These are phyloP conservation scores for Andrena bicolor DNA, from an alignment of 2,888 invertebrate species.

Conservation along the genomic window DNA sequence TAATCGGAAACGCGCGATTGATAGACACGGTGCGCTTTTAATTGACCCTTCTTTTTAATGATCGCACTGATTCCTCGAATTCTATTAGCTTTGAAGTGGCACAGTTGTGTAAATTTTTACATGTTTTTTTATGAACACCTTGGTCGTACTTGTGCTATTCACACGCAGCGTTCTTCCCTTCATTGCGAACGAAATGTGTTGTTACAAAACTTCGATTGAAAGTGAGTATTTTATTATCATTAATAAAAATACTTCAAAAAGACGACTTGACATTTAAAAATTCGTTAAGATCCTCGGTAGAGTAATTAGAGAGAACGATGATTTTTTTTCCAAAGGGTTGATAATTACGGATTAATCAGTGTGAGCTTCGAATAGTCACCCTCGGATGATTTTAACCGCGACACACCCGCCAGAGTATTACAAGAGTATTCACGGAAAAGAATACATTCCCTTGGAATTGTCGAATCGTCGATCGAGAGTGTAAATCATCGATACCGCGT, in stretches of 20 bases:
- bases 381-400: neutral
- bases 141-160: neutral
- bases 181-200: neutral
- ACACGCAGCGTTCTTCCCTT: neutral
- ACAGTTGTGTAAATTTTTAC: neutral
- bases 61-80: neutral
- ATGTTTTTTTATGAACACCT: neutral
- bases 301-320: neutral
- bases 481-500: constrained; percentile 20
- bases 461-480: constrained; percentile 21
- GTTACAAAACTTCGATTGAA: constrained; percentile 2
- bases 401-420: constrained; percentile 10
- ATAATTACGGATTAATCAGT: neutral
- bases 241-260: constrained; percentile 3
- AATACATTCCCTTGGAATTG: neutral
- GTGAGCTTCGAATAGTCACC: too few relatives aligned
- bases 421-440: constrained; percentile 12
- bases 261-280: neutral
- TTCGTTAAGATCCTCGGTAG: neutral
- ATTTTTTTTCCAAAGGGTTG: constrained; percentile 7
- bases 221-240: neutral
- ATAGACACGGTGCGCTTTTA: neutral
- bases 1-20: neutral
- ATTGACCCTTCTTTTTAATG: neutral
- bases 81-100: neutral